These are phyloP conservation scores for Anagyrus pseudococci DNA, from an alignment of 2,888 invertebrate genomes.

Conservation along the genomic window DNA sequence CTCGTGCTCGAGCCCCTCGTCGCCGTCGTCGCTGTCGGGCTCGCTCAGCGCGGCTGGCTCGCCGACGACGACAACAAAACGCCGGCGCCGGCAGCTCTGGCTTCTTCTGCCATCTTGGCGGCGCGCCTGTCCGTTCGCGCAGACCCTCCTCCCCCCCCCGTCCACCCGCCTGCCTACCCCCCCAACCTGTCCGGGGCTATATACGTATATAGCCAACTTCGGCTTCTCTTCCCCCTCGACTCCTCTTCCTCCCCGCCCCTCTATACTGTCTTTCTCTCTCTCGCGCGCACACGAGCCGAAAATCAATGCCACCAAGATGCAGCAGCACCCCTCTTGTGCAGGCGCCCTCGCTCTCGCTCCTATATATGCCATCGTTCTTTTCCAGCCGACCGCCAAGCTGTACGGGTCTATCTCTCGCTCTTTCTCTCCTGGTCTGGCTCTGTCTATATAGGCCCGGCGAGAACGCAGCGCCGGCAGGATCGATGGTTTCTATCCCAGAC, in stretches of 20 bases:
- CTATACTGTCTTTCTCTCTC: too few species aligned
- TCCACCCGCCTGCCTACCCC: neutral
- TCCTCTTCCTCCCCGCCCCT: too few species aligned
- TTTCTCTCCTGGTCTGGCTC: too few species aligned
- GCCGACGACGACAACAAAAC: slow-evolving; percentile 13
- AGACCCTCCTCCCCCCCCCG: neutral
- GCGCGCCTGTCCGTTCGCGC: neutral
- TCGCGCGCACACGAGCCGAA: slow-evolving; percentile 37
- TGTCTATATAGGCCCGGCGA: too few species aligned
- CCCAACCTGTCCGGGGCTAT: too few species aligned
- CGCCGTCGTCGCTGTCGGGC: too few species aligned
- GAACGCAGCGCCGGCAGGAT: too few species aligned
- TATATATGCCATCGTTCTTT: too few species aligned
- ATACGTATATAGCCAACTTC: too few species aligned
- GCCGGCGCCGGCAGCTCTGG: neutral
- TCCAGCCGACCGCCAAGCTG: too few species aligned
- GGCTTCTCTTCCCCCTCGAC: too few species aligned
- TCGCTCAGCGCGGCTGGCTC: slow-evolving; percentile 51
- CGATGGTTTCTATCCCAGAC: too few species aligned
- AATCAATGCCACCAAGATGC: slow-evolving; percentile 49
- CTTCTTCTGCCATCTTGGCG: neutral
- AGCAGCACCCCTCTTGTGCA: neutral
- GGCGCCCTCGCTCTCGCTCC: slow-evolving; percentile 1
- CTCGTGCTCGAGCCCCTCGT: neutral
- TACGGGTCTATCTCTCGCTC: neutral